These are phyloP conservation scores for Mycteria americana DNA, from an alignment of 2,797 vertebrate genomes.

Conservation along the genomic window DNA sequence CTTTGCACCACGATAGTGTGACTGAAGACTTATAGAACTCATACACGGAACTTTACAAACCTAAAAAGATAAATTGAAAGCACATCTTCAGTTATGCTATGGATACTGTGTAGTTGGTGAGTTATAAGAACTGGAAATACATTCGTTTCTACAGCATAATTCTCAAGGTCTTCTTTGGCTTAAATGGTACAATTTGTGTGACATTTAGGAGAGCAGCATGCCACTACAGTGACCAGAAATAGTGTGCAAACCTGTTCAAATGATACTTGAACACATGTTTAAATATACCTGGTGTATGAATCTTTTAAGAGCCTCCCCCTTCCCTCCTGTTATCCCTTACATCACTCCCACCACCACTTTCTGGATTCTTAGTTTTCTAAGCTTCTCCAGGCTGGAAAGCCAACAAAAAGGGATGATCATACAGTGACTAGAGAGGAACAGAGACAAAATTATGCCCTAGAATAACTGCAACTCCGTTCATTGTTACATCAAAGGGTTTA, in stretches of 20 bases:
- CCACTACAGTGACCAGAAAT: neutral
- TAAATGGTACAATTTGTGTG: neutral
- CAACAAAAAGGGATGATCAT: neutral
- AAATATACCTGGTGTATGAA: neutral
- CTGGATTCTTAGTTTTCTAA: neutral
- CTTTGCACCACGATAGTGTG: conserved; percentile 52
- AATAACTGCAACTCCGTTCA: neutral
- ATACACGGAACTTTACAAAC: conserved; percentile 52
- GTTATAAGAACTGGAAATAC: neutral
- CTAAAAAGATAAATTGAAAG: conserved; percentile 34
- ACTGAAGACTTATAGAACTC: conserved; percentile 40
- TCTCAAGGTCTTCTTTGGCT: neutral
- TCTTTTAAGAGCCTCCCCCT: neutral
- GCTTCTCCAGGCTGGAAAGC: neutral
- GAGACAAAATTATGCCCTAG: neutral
- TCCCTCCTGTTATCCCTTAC: neutral
- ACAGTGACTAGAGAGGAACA: neutral
- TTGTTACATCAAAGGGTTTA: neutral
- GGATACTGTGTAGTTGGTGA: neutral
- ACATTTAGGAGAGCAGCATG: neutral
- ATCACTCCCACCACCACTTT: neutral
- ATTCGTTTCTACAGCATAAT: neutral
- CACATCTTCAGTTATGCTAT: neutral
- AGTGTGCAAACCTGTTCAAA: neutral
- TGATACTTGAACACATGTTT: neutral